Evolutionary conservation across 2,797 vertebrate species (phyloP).

Genomic region (Sebastes dallii): DNA sequence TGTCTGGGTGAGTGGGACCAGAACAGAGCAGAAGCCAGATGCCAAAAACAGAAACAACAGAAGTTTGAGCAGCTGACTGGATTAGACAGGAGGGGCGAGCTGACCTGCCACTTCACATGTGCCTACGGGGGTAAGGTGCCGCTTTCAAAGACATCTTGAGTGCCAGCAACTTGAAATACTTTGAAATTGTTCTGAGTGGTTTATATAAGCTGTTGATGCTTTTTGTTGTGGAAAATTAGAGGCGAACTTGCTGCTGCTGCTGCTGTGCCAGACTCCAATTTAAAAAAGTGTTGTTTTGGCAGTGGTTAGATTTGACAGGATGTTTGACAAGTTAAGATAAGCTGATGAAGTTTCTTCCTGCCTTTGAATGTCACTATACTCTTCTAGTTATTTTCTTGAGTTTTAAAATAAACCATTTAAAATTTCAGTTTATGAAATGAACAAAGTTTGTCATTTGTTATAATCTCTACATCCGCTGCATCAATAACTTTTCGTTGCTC

Average conservation of each 20-base stretch:
- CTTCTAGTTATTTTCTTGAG: not conserved
- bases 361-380: not conserved
- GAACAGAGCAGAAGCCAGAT: conserved; percentile 48
- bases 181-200: conserved; percentile 28
- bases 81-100: conserved; percentile 55
- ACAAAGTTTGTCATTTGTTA: not conserved
- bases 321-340: conserved; percentile 39
- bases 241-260: not conserved
- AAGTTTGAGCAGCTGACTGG: conserved; percentile 57
- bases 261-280: not conserved
- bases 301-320: conserved; percentile 33
- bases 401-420: not conserved
- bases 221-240: not conserved
- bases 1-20: conserved; percentile 64
- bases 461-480: not conserved
- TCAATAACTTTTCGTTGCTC: not conserved
- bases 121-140: conserved; percentile 63
- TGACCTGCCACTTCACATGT: conserved; percentile 57
- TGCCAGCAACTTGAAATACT: conserved; percentile 26
- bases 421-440: not conserved
- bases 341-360: conserved; percentile 34
- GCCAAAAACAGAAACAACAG: conserved; percentile 52
- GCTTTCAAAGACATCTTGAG: conserved; percentile 48
- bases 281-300: conserved; percentile 2
- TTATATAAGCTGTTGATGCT: conserved; percentile 24